phyloP scores from a whole-genome alignment of 2,797 vertebrate genomes.

The Pseudotriccus pelzelni region DNA sequence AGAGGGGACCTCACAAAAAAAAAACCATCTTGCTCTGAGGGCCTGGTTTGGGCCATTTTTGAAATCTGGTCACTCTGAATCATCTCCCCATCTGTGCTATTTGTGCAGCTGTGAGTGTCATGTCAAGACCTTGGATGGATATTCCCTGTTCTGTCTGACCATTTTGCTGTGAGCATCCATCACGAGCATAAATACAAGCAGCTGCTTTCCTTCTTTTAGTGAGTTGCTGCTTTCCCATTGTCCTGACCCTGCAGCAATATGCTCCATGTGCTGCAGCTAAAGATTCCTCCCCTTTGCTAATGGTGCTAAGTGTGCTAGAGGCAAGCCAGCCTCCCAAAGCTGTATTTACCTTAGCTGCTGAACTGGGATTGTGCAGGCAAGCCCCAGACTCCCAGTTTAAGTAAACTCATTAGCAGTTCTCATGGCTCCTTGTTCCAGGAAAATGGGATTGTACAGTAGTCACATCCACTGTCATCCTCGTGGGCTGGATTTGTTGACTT shows the following conservation, averaged over 20 bases:
- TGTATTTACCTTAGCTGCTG: constrained; percentile 25
- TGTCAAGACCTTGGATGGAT: constrained; percentile 62
- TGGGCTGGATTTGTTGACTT: constrained; percentile 3
- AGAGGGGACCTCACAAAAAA: constrained; percentile 3
- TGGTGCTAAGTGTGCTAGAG: neutral
- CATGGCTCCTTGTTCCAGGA: neutral
- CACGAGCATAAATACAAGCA: constrained; percentile 48
- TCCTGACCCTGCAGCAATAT: constrained; percentile 17
- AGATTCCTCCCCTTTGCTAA: constrained; percentile 12
- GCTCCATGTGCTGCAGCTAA: neutral
- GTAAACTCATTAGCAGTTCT: constrained; percentile 24
- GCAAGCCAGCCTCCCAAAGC: neutral
- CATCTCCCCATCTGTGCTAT: constrained; percentile 50
- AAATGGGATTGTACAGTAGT: neutral
- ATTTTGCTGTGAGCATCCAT: constrained; percentile 55
- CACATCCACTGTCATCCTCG: neutral
- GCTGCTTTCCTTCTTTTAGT: constrained; percentile 30
- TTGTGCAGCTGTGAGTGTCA: constrained; percentile 59
- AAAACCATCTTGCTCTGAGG: neutral
- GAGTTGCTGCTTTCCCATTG: constrained; percentile 9
- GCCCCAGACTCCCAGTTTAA: neutral
- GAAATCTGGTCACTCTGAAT: constrained; percentile 33
- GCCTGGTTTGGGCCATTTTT: constrained; percentile 39
- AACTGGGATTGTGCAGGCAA: neutral
- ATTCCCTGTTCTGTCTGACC: constrained; percentile 43